Conservation (phyloP, 1,140 invertebrate species). For the Drosophila athabasca region DNA sequence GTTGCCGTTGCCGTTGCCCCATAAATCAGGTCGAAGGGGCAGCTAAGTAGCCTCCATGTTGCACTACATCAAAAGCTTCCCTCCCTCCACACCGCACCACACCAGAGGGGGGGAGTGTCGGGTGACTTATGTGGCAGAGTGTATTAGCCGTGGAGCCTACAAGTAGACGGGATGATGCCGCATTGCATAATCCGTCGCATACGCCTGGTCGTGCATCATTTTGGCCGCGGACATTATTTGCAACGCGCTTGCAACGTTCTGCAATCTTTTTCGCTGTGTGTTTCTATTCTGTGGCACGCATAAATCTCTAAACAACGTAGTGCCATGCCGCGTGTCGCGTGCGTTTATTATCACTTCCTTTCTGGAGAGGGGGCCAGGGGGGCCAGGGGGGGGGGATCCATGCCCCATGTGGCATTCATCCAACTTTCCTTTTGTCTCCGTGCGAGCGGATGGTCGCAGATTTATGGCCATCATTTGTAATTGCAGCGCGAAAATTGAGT, state of each 20-base stretch:
- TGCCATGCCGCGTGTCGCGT: slow-evolving; percentile 62
- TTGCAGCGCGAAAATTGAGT: slow-evolving; percentile 81
- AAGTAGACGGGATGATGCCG: slow-evolving; percentile 52
- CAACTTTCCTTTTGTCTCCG: slow-evolving; percentile 72
- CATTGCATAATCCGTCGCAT: slow-evolving; percentile 68
- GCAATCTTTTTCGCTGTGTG: slow-evolving; percentile 15
- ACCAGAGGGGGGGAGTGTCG: not conserved
- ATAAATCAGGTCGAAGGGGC: slow-evolving; percentile 65
- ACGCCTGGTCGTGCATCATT: slow-evolving; percentile 68
- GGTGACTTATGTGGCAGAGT: slow-evolving; percentile 71
- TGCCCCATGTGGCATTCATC: slow-evolving; percentile 33
- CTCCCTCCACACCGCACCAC: slow-evolving; percentile 12
- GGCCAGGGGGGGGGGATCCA: not conserved
- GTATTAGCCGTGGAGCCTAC: slow-evolving; percentile 42
- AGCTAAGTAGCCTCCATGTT: slow-evolving; percentile 70
- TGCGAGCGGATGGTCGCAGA: slow-evolving; percentile 41
- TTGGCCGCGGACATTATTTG: slow-evolving; percentile 75
- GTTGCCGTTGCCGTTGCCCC: slow-evolving; percentile 20
- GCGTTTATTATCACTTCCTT: slow-evolving; percentile 78
- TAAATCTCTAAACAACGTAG: slow-evolving; percentile 76
- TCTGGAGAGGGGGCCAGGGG: slow-evolving; percentile 18
- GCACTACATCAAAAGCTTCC: slow-evolving; percentile 57
- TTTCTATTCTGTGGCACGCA: slow-evolving; percentile 64
- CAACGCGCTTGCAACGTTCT: slow-evolving; percentile 50
- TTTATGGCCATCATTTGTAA: slow-evolving; percentile 81